A percentile compares a stretch with the other conserved stretches of the same genome.
Evolutionary conservation across 2,888 invertebrate genomes (phyloP).

Genomic region (Machimus atricapillus): DNA sequence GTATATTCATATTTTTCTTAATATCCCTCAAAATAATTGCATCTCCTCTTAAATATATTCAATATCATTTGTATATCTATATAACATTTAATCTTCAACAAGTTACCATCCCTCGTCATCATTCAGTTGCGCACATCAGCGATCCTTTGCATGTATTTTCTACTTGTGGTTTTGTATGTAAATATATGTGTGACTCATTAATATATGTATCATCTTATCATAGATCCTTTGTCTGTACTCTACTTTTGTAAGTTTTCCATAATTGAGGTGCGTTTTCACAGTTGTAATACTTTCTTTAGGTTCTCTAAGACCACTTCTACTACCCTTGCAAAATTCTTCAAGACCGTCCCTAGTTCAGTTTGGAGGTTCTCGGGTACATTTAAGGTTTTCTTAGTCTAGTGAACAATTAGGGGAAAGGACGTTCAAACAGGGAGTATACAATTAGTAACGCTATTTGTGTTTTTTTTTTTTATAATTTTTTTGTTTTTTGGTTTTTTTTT

Average conservation of each 20-base stretch:
- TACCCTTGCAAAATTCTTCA: neutral
- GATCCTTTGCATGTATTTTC: neutral
- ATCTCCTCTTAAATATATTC: slow-evolving; percentile 26
- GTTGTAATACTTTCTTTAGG: slow-evolving; percentile 31
- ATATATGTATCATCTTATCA: slow-evolving; percentile 16
- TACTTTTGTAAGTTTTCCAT: slow-evolving; percentile 15
- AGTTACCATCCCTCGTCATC: neutral
- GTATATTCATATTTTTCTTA: slow-evolving; percentile 23
- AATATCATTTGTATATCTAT: slow-evolving; percentile 25
- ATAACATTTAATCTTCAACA: slow-evolving; percentile 21
- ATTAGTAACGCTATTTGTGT: slow-evolving; percentile 2
- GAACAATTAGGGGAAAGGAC: slow-evolving; percentile 22
- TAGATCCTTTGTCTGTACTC: neutral
- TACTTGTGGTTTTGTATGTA: slow-evolving; percentile 27
- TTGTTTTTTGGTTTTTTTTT: neutral
- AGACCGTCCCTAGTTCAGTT: neutral
- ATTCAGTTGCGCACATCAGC: neutral
- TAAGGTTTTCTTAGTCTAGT: slow-evolving; percentile 23
- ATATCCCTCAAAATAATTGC: slow-evolving; percentile 34
- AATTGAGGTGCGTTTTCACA: slow-evolving; percentile 37
- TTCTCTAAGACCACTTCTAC: slow-evolving; percentile 1
- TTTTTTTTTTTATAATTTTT: neutral
- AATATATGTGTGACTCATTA: slow-evolving; percentile 7
- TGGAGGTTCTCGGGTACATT: neutral
- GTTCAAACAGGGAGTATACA: slow-evolving; percentile 29